Conservation (phyloP, 2,888 invertebrate species). For the Drosophila tanythrix region DNA sequence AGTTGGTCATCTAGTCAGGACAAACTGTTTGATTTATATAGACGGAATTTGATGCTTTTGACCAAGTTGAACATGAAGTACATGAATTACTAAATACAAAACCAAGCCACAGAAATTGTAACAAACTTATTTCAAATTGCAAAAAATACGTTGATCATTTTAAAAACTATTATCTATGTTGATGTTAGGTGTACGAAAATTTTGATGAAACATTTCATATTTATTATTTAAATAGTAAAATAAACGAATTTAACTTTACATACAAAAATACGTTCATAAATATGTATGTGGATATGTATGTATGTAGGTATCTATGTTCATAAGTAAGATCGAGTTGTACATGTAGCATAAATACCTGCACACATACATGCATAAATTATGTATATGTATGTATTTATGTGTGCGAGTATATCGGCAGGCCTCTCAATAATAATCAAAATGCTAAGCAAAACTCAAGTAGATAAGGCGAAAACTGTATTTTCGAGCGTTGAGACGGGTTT, state of each 20-base stretch:
- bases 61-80: not conserved
- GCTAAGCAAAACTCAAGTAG: constrained; percentile 9
- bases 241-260: constrained; percentile 11
- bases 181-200: not conserved
- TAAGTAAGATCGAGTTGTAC: constrained; percentile 39
- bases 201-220: not conserved
- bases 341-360: constrained; percentile 38
- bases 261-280: constrained; percentile 11
- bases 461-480: constrained; percentile 9
- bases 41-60: not conserved
- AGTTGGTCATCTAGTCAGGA: not conserved
- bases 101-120: not conserved
- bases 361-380: constrained; percentile 29
- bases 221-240: not conserved
- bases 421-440: constrained; percentile 34
- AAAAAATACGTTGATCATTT: not conserved
- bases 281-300: not conserved
- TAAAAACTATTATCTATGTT: not conserved
- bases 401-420: constrained; percentile 30
- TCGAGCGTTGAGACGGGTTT: constrained; percentile 3
- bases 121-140: not conserved
- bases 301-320: not conserved
- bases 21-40: not conserved
- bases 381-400: constrained; percentile 19
- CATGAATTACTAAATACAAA: not conserved